Conservation (phyloP, 1,140 invertebrate species). For the Pseudoatta argentina region DNA sequence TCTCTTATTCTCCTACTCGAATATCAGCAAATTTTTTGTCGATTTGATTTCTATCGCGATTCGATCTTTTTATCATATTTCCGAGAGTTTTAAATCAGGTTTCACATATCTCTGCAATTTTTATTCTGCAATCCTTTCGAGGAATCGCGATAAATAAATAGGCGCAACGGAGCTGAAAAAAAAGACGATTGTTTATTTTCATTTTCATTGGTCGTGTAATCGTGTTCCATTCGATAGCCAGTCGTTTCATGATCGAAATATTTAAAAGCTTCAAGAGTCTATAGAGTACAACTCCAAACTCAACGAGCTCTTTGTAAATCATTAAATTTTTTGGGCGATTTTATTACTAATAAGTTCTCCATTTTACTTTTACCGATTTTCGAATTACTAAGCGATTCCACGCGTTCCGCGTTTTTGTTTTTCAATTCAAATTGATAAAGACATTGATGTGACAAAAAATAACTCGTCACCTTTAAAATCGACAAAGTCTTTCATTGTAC, state of each 20-base stretch:
- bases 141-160: neutral
- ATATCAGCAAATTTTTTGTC: neutral
- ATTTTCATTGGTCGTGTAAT: neutral
- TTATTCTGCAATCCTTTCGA: neutral
- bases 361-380: neutral
- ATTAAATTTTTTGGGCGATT: neutral
- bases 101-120: neutral
- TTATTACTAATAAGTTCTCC: neutral
- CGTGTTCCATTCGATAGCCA: neutral
- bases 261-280: neutral
- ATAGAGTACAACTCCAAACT: neutral
- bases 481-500: neutral
- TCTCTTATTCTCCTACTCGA: neutral
- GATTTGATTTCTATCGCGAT: neutral
- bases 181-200: constrained; percentile 11
- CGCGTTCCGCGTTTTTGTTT: neutral
- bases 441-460: no score
- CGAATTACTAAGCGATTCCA: neutral
- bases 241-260: neutral
- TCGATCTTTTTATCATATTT: neutral
- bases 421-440: neutral
- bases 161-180: neutral
- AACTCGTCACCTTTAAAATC: neutral
- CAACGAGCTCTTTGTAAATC: neutral
- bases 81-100: neutral